Evolutionary conservation across 1,140 invertebrate species (phyloP).

Genomic region (Drosophila truncata): DNA sequence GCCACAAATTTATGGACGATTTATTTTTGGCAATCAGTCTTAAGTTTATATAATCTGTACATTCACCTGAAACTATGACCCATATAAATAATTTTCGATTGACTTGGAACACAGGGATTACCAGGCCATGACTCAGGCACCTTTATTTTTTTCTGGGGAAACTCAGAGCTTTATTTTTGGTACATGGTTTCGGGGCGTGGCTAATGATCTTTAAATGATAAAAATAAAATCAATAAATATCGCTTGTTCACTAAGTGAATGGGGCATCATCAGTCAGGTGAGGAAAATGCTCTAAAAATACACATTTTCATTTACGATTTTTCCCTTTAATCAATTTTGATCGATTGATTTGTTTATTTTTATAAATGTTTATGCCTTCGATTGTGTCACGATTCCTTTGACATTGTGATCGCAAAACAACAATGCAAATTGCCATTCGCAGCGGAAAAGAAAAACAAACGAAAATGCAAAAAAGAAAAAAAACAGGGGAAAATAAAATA

Average conservation of each 20-base stretch:
- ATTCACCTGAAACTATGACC: not conserved
- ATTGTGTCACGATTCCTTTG: conserved; percentile 66
- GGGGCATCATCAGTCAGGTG: not conserved
- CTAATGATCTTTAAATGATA: conserved; percentile 68
- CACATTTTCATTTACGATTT: conserved; percentile 17
- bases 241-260: conserved; percentile 30
- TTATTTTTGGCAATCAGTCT: conserved; percentile 3
- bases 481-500: not conserved
- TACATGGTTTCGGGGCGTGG: conserved; percentile 43
- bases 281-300: conserved; percentile 20
- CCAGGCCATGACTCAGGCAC: conserved; percentile 16
- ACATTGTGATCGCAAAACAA: conserved; percentile 44
- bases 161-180: conserved; percentile 11
- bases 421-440: conserved; percentile 36
- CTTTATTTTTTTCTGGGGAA: not conserved
- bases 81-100: not conserved
- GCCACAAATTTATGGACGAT: conserved; percentile 30
- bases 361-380: conserved; percentile 45
- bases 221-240: conserved; percentile 60
- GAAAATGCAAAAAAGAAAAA: not conserved
- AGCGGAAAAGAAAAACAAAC: conserved; percentile 3
- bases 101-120: not conserved
- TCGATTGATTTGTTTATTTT: conserved; percentile 4
- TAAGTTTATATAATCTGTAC: not conserved
- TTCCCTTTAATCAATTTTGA: conserved; percentile 5